Percentiles rank a stretch among this genome's conserved stretches.
Conservation (phyloP, 2,888 invertebrate genomes). For the Tethea ocularis region DNA sequence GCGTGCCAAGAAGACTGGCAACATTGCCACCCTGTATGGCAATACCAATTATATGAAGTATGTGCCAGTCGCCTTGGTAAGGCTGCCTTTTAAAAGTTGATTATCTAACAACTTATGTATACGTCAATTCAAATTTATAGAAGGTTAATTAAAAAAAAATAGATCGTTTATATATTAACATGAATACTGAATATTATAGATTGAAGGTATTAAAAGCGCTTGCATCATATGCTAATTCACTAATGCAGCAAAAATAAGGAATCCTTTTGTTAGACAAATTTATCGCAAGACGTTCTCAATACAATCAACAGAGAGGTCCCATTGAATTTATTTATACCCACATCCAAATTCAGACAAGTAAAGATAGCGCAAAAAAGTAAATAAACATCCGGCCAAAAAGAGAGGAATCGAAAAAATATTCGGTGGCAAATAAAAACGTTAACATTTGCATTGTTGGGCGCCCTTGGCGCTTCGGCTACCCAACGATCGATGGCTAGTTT, state of each 20-base stretch:
- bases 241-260: neutral
- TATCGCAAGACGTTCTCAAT: neutral
- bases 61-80: no score
- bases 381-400: constrained; percentile 29
- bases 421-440: constrained; percentile 34
- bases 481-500: constrained; percentile 8
- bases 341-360: constrained; percentile 15
- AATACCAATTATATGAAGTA: no score
- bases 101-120: no score
- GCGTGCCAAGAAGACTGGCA: no score
- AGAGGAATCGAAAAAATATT: constrained; percentile 32
- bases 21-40: no score
- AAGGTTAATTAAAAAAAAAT: no score
- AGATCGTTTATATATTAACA: no score
- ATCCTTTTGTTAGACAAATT: constrained; percentile 1
- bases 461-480: constrained; percentile 22
- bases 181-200: no score
- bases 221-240: neutral
- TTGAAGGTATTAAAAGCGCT: no score
- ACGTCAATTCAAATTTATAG: no score
- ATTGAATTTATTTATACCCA: constrained; percentile 12
- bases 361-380: constrained; percentile 26
- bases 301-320: constrained; percentile 6
- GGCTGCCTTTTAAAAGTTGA: no score
- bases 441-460: constrained; percentile 36